These are phyloP conservation scores for Phymorhynchus buccinoides DNA, from an alignment of 1,140 invertebrate genomes.

Conservation along the genomic window DNA sequence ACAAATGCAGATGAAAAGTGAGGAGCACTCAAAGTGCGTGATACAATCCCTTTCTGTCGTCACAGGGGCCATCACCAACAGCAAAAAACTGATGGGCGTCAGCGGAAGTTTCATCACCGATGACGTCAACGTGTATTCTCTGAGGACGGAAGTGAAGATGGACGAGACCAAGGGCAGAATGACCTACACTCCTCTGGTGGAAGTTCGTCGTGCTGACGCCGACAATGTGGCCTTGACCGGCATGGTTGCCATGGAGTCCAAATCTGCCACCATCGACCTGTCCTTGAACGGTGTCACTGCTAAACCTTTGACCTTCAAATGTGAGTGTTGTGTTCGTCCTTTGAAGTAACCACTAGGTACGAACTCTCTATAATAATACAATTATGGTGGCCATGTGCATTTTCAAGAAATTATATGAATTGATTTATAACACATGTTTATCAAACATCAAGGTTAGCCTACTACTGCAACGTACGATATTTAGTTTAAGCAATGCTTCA, in stretches of 20 bases:
- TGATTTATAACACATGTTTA: too few species aligned
- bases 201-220: constrained; percentile 53
- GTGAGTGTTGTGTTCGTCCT: constrained; percentile 49
- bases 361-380: too few species aligned
- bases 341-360: too few species aligned
- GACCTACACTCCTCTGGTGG: constrained; percentile 62
- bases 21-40: too few species aligned
- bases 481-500: too few species aligned
- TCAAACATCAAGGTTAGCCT: too few species aligned
- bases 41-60: not conserved
- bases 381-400: too few species aligned
- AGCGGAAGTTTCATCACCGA: constrained; percentile 49
- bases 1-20: too few species aligned
- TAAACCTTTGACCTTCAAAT: constrained; percentile 56
- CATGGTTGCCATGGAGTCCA: not conserved
- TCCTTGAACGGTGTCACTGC: constrained; percentile 49
- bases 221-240: constrained; percentile 55
- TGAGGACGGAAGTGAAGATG: constrained; percentile 59
- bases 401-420: too few species aligned
- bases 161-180: constrained; percentile 39
- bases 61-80: constrained; percentile 3
- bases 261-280: constrained; percentile 41
- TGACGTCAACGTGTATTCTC: constrained; percentile 54
- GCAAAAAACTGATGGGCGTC: not conserved
- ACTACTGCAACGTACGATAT: not conserved